Percentiles rank a stretch among this genome's conserved stretches.
These are phyloP conservation scores for Enteromius viviparus DNA, from an alignment of 2,797 vertebrate genomes.

Conservation along the genomic window DNA sequence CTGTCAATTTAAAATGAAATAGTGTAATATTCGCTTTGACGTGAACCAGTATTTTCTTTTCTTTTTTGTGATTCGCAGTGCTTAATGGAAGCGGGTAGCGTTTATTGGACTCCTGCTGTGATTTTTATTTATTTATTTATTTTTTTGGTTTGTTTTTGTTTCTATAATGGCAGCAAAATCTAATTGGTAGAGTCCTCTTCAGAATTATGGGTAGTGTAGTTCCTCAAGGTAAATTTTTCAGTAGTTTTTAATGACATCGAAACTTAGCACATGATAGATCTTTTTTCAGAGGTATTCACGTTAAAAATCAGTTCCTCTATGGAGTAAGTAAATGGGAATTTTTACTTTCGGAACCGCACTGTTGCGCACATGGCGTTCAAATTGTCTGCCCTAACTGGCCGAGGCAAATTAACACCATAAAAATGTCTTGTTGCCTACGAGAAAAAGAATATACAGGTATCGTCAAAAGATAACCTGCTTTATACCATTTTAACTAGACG, in stretches of 20 bases:
- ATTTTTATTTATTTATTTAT: too few species aligned
- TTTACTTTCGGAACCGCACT: neutral
- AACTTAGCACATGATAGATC: neutral
- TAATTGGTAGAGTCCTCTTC: neutral
- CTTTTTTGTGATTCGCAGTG: neutral
- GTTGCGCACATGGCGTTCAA: constrained; percentile 24
- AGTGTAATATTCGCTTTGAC: neutral
- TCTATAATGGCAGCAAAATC: neutral
- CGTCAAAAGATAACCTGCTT: constrained; percentile 59
- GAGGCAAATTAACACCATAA: constrained; percentile 54
- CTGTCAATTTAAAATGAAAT: neutral
- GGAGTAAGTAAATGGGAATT: constrained; percentile 11
- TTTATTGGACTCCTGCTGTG: neutral
- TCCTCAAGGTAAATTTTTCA: neutral
- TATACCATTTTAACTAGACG: constrained; percentile 62
- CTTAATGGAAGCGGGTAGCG: neutral
- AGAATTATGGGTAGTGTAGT: neutral
- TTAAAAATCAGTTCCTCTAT: neutral
- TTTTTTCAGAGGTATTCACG: neutral
- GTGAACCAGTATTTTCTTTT: neutral
- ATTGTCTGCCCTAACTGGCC: constrained; percentile 22
- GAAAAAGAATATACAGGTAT: constrained; percentile 41
- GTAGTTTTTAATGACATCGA: neutral
- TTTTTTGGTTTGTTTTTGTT: neutral
- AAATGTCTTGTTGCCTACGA: constrained; percentile 59